Evolutionary conservation across 2,888 invertebrate genomes (phyloP), one percentile per base, ranked within the genome.

Genomic region (Lysandra coridon): DNA sequence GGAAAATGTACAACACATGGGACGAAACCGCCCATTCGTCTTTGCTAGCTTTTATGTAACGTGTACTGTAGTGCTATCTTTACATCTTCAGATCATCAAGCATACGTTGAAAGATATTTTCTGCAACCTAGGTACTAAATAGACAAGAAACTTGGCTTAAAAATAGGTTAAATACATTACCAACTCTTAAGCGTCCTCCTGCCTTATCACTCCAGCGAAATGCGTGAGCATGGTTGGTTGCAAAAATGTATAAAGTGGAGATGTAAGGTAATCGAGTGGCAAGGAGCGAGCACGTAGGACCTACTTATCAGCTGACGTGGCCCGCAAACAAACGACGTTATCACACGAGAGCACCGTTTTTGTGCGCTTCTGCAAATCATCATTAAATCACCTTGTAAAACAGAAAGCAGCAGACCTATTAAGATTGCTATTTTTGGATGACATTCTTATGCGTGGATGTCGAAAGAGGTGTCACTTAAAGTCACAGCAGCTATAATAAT

Each of bases 301-400:
- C 89, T 86, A 90, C 92, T 90, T 92, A 91, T 92, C 92, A 92
- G 88, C 90, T 89, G 90, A 88, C 85, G 86, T 83, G 88, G 84
- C 85, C 62, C 78, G 83, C 82, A 81, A 80, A 80, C 82, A 75
- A 81, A 83, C 78, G 69, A 60, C 80, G 79, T 80, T 81, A 80
- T 82, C 78, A 78, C 73, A 44, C 64, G 53, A 53, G 14, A 12
- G 23, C 1, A 49, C 1, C 30, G 75, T 49, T 75, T 44, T 75
- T 75, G 44, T 75, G 49, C 49, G 44, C 49, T 23, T 69, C 69
- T 69, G 69, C 69, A 33, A 37, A 69, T 69, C 37, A 69, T 69
- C 69, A 69, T 69, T 37, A 69, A 37, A 69, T 69, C 69, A 37
- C 69, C 69, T 14, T 17, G 33, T 69, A 37, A 37, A 33, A 4